phyloP scores from a whole-genome alignment of 2,797 vertebrate species.

The Cyclopterus lumpus region DNA sequence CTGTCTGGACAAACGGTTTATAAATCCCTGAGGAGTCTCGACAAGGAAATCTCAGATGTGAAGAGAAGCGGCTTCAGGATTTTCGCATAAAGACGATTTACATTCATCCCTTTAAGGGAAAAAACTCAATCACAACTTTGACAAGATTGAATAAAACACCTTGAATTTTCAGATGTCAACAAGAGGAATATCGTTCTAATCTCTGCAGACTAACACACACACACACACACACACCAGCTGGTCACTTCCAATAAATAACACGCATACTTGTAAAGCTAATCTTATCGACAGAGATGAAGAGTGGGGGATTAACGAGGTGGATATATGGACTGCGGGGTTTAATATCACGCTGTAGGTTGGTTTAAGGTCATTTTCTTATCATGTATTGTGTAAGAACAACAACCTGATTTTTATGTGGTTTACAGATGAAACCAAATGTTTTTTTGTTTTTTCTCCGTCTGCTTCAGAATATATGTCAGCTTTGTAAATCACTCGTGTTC shows the following conservation, averaged over 20 bases:
- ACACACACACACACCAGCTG: conserved; percentile 67
- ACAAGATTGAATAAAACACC: conserved; percentile 66
- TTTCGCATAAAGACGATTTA: conserved; percentile 16
- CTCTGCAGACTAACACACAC: conserved; percentile 21
- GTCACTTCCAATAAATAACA: conserved; percentile 68
- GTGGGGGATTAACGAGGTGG: conserved; percentile 62
- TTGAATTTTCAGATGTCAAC: conserved; percentile 45
- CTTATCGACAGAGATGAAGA: conserved; percentile 60
- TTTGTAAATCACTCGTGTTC: background rate
- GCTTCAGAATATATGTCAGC: background rate
- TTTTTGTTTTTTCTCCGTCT: background rate
- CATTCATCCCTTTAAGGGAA: background rate
- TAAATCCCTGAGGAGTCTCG: background rate
- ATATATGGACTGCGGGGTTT: conserved; percentile 50
- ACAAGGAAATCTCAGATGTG: conserved; percentile 11
- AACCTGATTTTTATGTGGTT: conserved; percentile 45
- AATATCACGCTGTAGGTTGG: conserved; percentile 37
- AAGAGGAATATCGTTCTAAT: conserved; percentile 47
- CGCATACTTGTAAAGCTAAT: conserved; percentile 68
- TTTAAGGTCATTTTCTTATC: conserved; percentile 52
- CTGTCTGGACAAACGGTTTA: background rate
- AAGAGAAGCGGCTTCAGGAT: background rate
- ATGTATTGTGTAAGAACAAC: conserved; percentile 44
- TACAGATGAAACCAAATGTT: background rate
- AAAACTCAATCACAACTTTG: conserved; percentile 65